phyloP scores from a whole-genome alignment of 2,797 vertebrate species.

The Pantherophis vulpinus region DNA sequence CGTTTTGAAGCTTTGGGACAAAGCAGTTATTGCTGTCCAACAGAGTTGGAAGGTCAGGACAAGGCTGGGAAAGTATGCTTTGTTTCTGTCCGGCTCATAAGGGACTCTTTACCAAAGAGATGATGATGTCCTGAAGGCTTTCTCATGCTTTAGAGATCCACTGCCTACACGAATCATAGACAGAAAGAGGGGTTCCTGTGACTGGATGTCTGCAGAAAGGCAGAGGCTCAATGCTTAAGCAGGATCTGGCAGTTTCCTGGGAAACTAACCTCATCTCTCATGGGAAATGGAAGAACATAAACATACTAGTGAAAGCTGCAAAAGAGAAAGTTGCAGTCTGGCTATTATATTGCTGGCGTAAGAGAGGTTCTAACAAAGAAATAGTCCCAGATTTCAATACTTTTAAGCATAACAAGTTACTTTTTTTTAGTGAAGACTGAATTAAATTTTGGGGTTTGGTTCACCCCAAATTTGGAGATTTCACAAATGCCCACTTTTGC shows the following conservation, averaged over 20 bases:
- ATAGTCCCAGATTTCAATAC: background rate
- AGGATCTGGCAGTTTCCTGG: background rate
- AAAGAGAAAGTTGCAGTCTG: background rate
- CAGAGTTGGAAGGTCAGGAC: background rate
- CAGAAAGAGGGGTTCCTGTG: background rate
- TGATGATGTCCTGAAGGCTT: background rate
- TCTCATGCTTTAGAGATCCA: background rate
- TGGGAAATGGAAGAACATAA: background rate
- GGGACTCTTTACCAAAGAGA: background rate
- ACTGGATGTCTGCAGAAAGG: background rate
- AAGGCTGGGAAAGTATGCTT: background rate
- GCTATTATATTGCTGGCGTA: background rate
- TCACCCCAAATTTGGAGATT: background rate
- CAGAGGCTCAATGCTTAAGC: background rate
- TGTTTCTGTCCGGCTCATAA: background rate
- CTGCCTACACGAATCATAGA: background rate
- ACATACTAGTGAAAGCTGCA: background rate
- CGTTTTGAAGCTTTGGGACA: background rate
- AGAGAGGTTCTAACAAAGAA: background rate
- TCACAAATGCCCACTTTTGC: background rate
- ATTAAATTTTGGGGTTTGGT: background rate
- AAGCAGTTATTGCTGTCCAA: background rate
- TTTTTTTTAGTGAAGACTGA: background rate
- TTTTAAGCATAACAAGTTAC: background rate
- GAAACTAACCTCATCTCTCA: background rate